Conservation (phyloP, 2,888 invertebrate genomes). For the Molanna angustata region DNA sequence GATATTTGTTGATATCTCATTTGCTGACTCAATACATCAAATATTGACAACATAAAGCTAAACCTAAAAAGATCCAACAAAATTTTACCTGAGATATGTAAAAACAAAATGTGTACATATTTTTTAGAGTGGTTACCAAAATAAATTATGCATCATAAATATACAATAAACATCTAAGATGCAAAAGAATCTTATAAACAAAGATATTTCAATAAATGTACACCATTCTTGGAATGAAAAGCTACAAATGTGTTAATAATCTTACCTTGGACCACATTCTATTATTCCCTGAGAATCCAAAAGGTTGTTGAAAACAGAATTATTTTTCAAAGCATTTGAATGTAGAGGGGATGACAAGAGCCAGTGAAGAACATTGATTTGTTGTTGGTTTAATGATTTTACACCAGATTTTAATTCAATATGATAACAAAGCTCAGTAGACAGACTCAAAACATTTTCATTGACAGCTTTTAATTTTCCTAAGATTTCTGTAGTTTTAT, state of each 20-base stretch:
- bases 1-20: too few species aligned
- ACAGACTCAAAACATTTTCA: conserved; percentile 50
- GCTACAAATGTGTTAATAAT: too few species aligned
- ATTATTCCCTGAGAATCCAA: conserved; percentile 55
- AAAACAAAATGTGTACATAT: too few species aligned
- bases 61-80: too few species aligned
- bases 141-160: too few species aligned
- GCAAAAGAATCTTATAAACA: too few species aligned
- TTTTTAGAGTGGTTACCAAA: too few species aligned
- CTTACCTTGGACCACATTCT: conserved; percentile 86
- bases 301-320: conserved; percentile 49
- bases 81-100: too few species aligned
- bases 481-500: conserved; percentile 58
- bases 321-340: conserved; percentile 55
- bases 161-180: too few species aligned
- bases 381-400: conserved; percentile 55
- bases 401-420: conserved; percentile 59
- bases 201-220: not conserved
- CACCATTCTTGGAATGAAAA: not conserved
- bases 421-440: conserved; percentile 80
- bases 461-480: conserved; percentile 53
- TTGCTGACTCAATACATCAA: too few species aligned
- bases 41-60: too few species aligned
- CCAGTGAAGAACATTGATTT: conserved; percentile 71
- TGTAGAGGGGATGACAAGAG: conserved; percentile 70